phyloP scores from a whole-genome alignment of 2,888 invertebrate genomes.

The Tetranychus piercei region DNA sequence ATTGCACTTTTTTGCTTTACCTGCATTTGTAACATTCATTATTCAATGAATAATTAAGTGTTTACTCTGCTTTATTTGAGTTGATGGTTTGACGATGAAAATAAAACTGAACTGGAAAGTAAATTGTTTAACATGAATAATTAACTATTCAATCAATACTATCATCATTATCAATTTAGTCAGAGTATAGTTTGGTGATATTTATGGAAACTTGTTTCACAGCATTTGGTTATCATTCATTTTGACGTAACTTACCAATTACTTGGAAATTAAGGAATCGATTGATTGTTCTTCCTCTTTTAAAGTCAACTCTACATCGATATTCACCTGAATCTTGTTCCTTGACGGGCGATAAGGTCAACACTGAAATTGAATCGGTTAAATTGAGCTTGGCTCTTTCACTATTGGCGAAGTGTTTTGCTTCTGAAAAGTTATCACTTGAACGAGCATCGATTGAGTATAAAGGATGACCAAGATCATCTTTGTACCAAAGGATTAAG shows the following conservation, averaged over 20 bases:
- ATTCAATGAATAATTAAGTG: no score
- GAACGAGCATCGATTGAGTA: slow-evolving; percentile 22
- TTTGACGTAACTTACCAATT: slow-evolving; percentile 45
- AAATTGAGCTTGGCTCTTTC: slow-evolving; percentile 18
- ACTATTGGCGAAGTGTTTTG: slow-evolving; percentile 18
- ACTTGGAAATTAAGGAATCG: slow-evolving; percentile 74
- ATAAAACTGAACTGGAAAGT: no score
- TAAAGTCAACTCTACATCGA: slow-evolving; percentile 71
- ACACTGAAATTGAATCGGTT: slow-evolving; percentile 19
- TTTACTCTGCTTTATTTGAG: no score
- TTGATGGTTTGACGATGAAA: no score
- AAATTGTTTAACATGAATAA: no score
- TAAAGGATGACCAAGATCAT: slow-evolving; percentile 20
- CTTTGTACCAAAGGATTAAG: slow-evolving; percentile 22
- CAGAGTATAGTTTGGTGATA: no score
- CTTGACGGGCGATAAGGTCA: slow-evolving; percentile 18
- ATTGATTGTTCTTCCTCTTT: slow-evolving; percentile 70
- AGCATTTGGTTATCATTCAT: no score
- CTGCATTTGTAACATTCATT: no score
- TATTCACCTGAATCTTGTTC: slow-evolving; percentile 59
- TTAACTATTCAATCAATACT: no score
- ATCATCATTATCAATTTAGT: no score
- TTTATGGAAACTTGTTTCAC: no score
- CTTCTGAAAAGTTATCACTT: slow-evolving; percentile 9
- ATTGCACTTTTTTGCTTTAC: no score